Evolutionary conservation across 2,888 invertebrate genomes (phyloP).

Genomic region (Bellardia bayeri): DNA sequence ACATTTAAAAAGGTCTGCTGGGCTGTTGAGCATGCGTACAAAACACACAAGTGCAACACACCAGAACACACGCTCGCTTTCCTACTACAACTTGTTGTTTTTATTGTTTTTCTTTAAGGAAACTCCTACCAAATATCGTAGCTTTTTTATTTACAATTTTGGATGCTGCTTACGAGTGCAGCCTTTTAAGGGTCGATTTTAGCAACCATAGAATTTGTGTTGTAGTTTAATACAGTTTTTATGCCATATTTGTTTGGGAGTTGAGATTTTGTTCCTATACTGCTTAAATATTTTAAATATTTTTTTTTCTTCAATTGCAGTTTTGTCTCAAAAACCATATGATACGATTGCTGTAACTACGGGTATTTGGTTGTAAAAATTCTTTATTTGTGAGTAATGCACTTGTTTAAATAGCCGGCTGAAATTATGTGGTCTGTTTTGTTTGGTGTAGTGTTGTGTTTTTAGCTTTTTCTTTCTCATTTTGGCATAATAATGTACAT

Average conservation of each 20-base stretch:
- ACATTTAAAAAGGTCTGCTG: constrained; percentile 10
- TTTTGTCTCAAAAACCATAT: constrained; percentile 2
- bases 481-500: constrained; percentile 35
- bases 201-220: constrained; percentile 51
- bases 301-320: constrained; percentile 27
- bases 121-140: constrained; percentile 12
- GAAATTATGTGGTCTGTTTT: constrained; percentile 52
- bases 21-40: constrained; percentile 49
- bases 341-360: constrained; percentile 33
- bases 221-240: constrained; percentile 24
- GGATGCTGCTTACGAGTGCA: background rate
- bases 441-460: background rate
- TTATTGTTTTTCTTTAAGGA: constrained; percentile 11
- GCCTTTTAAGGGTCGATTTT: constrained; percentile 64
- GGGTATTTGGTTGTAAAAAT: constrained; percentile 39
- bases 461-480: constrained; percentile 18
- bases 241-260: constrained; percentile 43
- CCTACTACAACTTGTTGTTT: background rate
- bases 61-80: background rate
- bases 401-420: constrained; percentile 64
- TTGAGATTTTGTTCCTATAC: background rate
- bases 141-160: background rate
- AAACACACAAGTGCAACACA: constrained; percentile 38
- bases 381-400: constrained; percentile 58
- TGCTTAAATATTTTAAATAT: background rate